Conservation (phyloP, 2,888 invertebrate species). For the Cerastis rubricosa region DNA sequence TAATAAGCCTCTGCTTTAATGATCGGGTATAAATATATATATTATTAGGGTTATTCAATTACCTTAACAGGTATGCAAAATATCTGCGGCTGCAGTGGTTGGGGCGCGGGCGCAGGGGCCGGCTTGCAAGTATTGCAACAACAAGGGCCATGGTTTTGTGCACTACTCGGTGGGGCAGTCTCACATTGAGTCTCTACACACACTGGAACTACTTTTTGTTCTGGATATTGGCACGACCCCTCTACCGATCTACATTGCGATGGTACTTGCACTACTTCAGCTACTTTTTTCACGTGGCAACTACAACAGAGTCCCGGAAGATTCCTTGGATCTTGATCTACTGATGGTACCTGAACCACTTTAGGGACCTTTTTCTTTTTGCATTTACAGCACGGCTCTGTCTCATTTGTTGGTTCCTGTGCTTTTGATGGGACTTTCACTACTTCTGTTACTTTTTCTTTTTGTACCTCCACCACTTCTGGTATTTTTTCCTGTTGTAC, state of each 20-base stretch:
- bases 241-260: conserved; percentile 32
- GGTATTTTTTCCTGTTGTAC: neutral
- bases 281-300: conserved; percentile 20
- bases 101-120: neutral
- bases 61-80: conserved; percentile 32
- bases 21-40: no score
- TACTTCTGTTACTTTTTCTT: neutral
- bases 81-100: neutral
- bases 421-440: neutral
- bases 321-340: neutral
- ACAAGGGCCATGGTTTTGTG: conserved; percentile 8
- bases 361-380: neutral
- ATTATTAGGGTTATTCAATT: neutral
- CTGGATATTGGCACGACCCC: conserved; percentile 65
- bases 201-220: conserved; percentile 37
- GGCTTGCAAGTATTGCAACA: conserved; percentile 23
- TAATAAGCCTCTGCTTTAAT: neutral
- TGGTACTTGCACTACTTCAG: conserved; percentile 38
- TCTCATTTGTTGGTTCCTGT: neutral
- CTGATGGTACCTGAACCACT: conserved; percentile 10
- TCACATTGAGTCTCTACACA: conserved; percentile 57
- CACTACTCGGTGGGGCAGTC: neutral
- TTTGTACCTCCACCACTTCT: neutral
- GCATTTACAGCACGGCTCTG: neutral
- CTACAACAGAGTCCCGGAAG: conserved; percentile 11